Evolutionary conservation across 2,797 vertebrate genomes (phyloP), one percentile per base, ranked within the genome.

Genomic region (Darevskia mixta): DNA sequence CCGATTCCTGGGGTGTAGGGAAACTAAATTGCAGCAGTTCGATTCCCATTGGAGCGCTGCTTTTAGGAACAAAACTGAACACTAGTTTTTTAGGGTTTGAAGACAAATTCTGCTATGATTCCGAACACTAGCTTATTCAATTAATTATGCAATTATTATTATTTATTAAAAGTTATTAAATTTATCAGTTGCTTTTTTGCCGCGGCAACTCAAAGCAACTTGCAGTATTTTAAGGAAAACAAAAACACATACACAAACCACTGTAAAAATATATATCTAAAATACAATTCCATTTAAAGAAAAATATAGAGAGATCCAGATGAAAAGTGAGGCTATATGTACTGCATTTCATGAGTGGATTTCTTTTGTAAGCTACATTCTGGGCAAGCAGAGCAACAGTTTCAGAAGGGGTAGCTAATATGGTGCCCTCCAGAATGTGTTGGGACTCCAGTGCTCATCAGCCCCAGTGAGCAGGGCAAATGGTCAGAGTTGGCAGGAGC

Each of bases 1-100:
- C 86, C 45, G 79, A 32, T 91, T 76, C 64, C 80, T 49, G 79
- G 81, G 86, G 85, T 76, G 85, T 58, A 38, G 35, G 67, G 41
- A 78, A 78, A 13, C n/a, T 27, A 27, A 38, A 58, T 82, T 29
- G 32, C 66, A 86, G 88, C 92, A 90, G 29, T 71, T 67, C 58
- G 85, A 80, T 82, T 83, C 67, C 5, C 58, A 86, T 79, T 38
- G 5, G 82, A 61, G 8, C 0, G 6, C 7, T 87, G 66, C 86
- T 90, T 93, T 81, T 32, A 71, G 32, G 76, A 55, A 17, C 41
- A 69, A 76, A 76, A 29, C 23, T 27, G 35, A 79, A 69, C 27
- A 20, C 3, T 9, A 55, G 5, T 78, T 13, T 45, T 27, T 23
- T 15, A n/a, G 13, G 6, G 8, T 58, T 35, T 35, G 49, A 38